These are phyloP conservation scores for Harpagifer antarcticus DNA, from an alignment of 2,797 vertebrate species.

Conservation along the genomic window DNA sequence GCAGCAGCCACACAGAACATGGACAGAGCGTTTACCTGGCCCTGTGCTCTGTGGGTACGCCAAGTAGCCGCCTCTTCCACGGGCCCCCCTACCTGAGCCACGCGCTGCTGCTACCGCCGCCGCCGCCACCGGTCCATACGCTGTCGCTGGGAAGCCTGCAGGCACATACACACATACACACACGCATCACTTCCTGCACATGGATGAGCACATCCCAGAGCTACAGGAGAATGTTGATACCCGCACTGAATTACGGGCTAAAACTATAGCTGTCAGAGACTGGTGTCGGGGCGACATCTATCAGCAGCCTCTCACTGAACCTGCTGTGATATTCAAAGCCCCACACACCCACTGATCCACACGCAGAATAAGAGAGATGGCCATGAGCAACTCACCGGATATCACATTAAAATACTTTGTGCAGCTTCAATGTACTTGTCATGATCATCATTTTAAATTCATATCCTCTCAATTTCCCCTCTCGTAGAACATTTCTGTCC, in stretches of 20 bases:
- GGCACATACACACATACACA: slow-evolving; percentile 75
- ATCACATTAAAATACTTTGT: slow-evolving; percentile 15
- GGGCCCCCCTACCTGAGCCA: slow-evolving; percentile 98
- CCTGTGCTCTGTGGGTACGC: slow-evolving; percentile 95
- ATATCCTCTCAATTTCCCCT: not conserved
- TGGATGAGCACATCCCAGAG: slow-evolving; percentile 72
- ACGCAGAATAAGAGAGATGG: slow-evolving; percentile 37
- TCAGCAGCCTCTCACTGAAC: slow-evolving; percentile 67
- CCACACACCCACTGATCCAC: slow-evolving; percentile 60
- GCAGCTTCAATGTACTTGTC: not conserved
- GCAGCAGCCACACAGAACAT: slow-evolving; percentile 95
- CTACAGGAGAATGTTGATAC: slow-evolving; percentile 69
- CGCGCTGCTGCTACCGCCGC: slow-evolving; percentile 96
- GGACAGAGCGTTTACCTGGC: slow-evolving; percentile 95
- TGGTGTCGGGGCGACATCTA: slow-evolving; percentile 71
- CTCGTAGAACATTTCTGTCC: not conserved
- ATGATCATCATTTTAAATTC: slow-evolving; percentile 1
- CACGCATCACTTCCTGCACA: slow-evolving; percentile 73
- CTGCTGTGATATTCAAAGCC: slow-evolving; percentile 68
- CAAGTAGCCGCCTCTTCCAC: slow-evolving; percentile 90
- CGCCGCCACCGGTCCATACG: slow-evolving; percentile 96
- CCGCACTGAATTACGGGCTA: slow-evolving; percentile 67
- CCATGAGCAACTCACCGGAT: slow-evolving; percentile 36
- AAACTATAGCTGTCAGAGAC: slow-evolving; percentile 73
- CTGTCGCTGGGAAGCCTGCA: slow-evolving; percentile 96